Evolutionary conservation across 2,888 invertebrate genomes (phyloP), one percentile per base, ranked within the genome.

Genomic region (Branchinecta sandiegonensis): DNA sequence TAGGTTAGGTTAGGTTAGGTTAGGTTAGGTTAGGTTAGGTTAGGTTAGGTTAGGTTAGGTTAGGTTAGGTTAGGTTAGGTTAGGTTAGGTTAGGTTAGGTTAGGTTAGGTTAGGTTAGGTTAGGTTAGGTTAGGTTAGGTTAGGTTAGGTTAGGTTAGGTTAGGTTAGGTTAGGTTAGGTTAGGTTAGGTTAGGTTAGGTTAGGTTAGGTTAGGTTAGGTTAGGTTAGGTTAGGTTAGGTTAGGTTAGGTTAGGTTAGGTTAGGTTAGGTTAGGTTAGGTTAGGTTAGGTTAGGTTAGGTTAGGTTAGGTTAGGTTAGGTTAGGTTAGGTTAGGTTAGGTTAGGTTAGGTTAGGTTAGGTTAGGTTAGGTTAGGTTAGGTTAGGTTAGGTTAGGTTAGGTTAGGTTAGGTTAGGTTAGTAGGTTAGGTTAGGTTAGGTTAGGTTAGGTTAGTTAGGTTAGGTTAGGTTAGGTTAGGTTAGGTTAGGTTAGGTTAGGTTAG

Each of bases 61-160:
- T 65, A 68, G 70, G 69, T 69, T 66, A 63, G 68, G 68, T 70
- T 65, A 64, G 67, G 66, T 70, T 64, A 48, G 68, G 68, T 66
- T 66, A 63, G 69, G 66, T 66, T 64, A 66, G 66, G 66, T 70
- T 69, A 37, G 71, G 71, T 69, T 70, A 67, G 67, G 71, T 71
- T 71, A 69, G 71, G 71, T 71, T 70, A 66, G 71, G 71, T 69
- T 67, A 67, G 71, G 71, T 71, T 70, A 70, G 71, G 71, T 71
- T 70, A 69, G 71, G 71, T 72, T 69, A 72, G 71, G 71, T 72
- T 69, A 70, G 71, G 71, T 68, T 70, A 68, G 71, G 72, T 69
- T 66, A 69, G 71, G 70, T 72, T 47, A 66, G 67, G 69, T 70
- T 68, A 70, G 71, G 71, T 70, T 70, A 69, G 71, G 71, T 71